Base-by-base conservation (phyloP, 2,888 invertebrate species). In the Zaprionus bogoriensis region DNA sequence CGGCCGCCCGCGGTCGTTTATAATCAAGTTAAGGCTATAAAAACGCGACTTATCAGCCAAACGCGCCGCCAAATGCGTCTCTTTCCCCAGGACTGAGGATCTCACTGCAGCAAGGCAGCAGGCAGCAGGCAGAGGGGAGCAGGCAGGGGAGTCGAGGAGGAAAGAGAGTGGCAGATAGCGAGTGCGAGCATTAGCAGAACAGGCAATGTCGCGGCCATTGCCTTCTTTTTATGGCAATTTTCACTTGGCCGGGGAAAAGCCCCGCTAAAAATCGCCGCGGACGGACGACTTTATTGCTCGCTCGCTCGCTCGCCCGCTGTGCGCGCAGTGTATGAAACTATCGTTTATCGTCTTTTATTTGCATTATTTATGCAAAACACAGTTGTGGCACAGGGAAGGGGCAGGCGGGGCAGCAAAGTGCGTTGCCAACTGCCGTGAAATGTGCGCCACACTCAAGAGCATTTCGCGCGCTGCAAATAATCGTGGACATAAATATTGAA, bases 221-320 rank as follows among this genome's bases (percentile, higher is more conserved):
- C 67, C 79, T 65, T 86, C n/a, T n/a, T 66, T 86, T 86, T 80
- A 84, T 84, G 70, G 77, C 87, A 86, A 77, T 87, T 82, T 87
- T 82, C 87, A 80, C 87, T 71, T 55, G 74, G 20, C 23, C 19
- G 72, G 50, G 74, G 73, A 73, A 80, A 75, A 64, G 48, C 77
- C 74, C 59, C 41, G 30, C 39, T 60, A 45, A 51, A 58, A 30
- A 6, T 6, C 36, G 4, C 6, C 32, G 17, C 14, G 14, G n/a
- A 36, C 32, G 25, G 51, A 79, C 63, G 66, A 73, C 86, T 85
- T 80, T 80, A 80, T 76, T 82, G 77, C 51, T 50, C 76, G 61
- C 41, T 20, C 32, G 32, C 20, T 41, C n/a, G 68, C 59, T 50
- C 12, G 47, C 82, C 78, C 72, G 82, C 79, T 82, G 80, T 59